phyloP scores from a whole-genome alignment of 2,113 vertebrate species.

The Melanerpes formicivorus region DNA sequence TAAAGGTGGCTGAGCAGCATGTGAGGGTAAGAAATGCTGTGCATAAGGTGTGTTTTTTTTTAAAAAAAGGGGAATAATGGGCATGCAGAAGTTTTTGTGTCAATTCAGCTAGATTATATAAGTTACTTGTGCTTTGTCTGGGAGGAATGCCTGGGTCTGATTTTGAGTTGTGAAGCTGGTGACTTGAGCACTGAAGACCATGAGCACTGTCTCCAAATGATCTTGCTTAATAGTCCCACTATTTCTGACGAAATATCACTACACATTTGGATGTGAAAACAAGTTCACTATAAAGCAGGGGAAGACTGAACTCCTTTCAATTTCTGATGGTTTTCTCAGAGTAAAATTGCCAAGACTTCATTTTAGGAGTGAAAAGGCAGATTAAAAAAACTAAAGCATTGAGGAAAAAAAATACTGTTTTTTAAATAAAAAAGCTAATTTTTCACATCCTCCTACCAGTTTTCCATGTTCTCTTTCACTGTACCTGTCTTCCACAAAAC shows the following conservation, averaged over 20 bases:
- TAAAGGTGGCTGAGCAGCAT: neutral
- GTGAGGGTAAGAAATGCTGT: neutral
- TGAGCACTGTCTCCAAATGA: neutral
- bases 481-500: neutral
- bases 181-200: neutral
- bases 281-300: neutral
- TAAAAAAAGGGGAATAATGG: neutral
- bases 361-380: neutral
- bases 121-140: neutral
- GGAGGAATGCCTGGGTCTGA: neutral
- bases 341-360: neutral
- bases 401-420: neutral
- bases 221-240: neutral
- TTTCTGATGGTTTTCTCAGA: neutral
- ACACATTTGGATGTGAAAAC: neutral
- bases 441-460: neutral
- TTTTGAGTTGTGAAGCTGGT: neutral
- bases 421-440: neutral
- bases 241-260: neutral
- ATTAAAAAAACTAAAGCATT: neutral
- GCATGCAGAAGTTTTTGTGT: neutral
- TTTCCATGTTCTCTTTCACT: neutral
- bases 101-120: neutral
- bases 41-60: neutral
- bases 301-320: neutral